Percentiles rank a stretch among this genome's conserved stretches.
Conservation (phyloP, 2,888 invertebrate species). For the Morpho achilles region DNA sequence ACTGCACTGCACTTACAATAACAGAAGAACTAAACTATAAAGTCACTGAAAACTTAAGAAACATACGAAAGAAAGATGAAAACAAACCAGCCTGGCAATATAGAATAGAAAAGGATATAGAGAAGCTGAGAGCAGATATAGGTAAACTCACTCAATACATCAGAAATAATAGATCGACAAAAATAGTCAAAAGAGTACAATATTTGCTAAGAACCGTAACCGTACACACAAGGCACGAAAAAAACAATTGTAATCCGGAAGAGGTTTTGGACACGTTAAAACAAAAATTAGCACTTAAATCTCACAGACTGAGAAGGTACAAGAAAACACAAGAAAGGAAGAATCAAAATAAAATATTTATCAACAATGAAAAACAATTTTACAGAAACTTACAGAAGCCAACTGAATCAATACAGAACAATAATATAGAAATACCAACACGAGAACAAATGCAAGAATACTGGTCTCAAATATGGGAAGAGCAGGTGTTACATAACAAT, state of each 20-base stretch:
- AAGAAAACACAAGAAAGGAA: neutral
- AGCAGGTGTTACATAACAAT: neutral
- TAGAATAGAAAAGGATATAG: no score
- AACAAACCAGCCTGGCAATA: no score
- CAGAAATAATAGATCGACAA: no score
- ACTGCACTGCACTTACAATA: slow-evolving; percentile 22
- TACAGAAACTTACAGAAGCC: slow-evolving; percentile 12
- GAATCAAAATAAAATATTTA: neutral
- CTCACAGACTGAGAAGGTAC: neutral
- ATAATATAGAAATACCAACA: neutral
- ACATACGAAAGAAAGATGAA: neutral
- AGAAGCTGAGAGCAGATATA: no score
- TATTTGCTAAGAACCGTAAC: neutral
- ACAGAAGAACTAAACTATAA: slow-evolving; percentile 18
- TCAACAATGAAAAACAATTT: slow-evolving; percentile 21
- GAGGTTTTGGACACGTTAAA: neutral
- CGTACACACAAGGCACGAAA: neutral
- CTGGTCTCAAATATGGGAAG: neutral
- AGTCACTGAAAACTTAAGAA: neutral
- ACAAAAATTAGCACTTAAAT: neutral
- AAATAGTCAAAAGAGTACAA: no score
- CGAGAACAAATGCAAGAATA: neutral
- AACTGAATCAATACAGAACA: neutral
- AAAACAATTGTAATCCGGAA: neutral
- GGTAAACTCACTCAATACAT: no score